phyloP scores from a whole-genome alignment of 2,888 invertebrate species.

The Xanthia icteritia region DNA sequence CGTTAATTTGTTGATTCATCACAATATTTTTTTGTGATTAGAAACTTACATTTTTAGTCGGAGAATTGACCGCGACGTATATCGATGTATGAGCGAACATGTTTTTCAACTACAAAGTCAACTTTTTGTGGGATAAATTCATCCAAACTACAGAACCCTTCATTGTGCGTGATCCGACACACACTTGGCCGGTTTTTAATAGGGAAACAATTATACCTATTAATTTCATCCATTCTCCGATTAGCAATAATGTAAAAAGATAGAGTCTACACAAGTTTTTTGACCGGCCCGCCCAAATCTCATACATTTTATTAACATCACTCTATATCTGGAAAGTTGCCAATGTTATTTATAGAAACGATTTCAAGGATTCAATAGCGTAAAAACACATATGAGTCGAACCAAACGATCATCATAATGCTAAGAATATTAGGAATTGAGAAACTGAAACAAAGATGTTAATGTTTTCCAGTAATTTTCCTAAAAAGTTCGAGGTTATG shows the following conservation, averaged over 20 bases:
- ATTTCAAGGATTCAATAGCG: conserved; percentile 77
- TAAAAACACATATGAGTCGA: conserved; percentile 67
- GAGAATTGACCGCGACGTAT: no score
- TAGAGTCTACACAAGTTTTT: conserved; percentile 68
- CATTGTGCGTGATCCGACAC: no score
- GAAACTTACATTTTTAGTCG: no score
- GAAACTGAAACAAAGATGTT: background rate
- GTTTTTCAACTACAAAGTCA: no score
- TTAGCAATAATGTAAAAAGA: conserved; percentile 20
- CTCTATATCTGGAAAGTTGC: conserved; percentile 72
- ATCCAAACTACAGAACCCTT: no score
- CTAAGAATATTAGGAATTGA: conserved; percentile 38
- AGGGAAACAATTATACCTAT: background rate
- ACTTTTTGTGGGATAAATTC: no score
- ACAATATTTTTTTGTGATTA: no score
- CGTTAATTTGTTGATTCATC: no score
- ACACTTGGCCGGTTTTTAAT: no score
- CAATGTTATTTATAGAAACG: conserved; percentile 74
- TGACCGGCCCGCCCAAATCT: conserved; percentile 72
- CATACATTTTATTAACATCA: conserved; percentile 77
- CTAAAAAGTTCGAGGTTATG: background rate
- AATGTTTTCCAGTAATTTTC: conserved; percentile 6
- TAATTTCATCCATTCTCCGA: conserved; percentile 3
- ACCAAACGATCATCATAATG: conserved; percentile 54
- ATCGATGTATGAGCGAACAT: no score